Evolutionary conservation across 2,113 vertebrate genomes (phyloP).

Genomic region (Bubo blakistoni): DNA sequence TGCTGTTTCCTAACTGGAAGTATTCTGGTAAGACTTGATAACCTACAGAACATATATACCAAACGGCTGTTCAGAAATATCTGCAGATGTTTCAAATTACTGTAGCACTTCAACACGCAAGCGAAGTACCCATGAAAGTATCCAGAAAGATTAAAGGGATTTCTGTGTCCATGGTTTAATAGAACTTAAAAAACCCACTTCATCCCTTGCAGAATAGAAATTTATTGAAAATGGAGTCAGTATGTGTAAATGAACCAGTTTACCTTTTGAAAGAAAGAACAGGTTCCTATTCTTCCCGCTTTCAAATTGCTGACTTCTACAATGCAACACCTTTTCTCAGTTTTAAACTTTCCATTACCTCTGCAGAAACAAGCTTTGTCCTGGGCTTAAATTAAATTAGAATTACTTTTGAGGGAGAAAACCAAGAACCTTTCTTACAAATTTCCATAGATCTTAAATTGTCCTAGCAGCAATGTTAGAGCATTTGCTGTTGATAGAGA

Average conservation of each 20-base stretch:
- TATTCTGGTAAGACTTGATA: no score
- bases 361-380: background rate
- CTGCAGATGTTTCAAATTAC: background rate
- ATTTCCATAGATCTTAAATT: conserved; percentile 18
- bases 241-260: background rate
- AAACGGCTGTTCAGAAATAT: background rate
- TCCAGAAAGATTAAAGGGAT: background rate
- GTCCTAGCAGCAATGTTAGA: conserved; percentile 16
- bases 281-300: background rate
- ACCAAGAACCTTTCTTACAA: background rate
- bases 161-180: background rate
- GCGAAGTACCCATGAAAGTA: background rate
- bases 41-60: background rate
- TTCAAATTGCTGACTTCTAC: background rate
- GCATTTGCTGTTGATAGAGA: conserved; percentile 16
- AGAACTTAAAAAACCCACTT: background rate
- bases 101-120: background rate
- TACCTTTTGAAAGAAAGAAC: background rate
- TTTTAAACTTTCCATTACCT: background rate
- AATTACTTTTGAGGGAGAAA: background rate
- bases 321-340: background rate
- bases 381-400: background rate
- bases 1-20: background rate
- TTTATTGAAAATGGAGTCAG: background rate
- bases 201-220: background rate